Conservation (phyloP, 2,888 invertebrate genomes). For the Leptinotarsa tumamoca region DNA sequence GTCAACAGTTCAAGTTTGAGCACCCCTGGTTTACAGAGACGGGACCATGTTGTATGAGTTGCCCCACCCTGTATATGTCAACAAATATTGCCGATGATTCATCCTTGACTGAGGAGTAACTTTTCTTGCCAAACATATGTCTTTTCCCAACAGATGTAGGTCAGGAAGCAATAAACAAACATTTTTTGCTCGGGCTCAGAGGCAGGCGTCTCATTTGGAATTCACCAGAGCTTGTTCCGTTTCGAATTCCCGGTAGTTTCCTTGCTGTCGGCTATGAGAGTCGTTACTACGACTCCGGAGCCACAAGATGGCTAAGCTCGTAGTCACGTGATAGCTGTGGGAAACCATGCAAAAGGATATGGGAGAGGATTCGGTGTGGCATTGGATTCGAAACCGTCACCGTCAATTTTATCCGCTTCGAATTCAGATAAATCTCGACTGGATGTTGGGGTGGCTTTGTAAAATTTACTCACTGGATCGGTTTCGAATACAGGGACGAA, state of each 20-base stretch:
- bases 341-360: constrained; percentile 26
- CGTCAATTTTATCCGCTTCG: constrained; percentile 9
- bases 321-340: constrained; percentile 19
- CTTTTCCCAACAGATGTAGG: not conserved
- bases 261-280: constrained; percentile 10
- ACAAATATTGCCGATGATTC: too few relatives aligned
- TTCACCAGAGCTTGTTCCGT: not conserved
- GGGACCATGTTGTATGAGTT: too few relatives aligned
- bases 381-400: constrained; percentile 11
- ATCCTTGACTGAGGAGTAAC: too few relatives aligned
- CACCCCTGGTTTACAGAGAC: too few relatives aligned
- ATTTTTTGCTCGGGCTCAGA: constrained; percentile 25
- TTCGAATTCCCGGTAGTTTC: constrained; percentile 21
- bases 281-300: constrained; percentile 4
- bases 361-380: constrained; percentile 8
- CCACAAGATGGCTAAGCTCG: not conserved
- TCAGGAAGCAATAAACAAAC: constrained; percentile 12
- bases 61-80: too few relatives aligned
- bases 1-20: too few relatives aligned
- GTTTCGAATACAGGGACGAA: too few relatives aligned
- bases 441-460: not conserved
- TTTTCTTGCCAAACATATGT: not conserved
- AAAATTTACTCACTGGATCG: not conserved
- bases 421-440: not conserved
- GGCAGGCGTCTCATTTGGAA: constrained; percentile 27